These are phyloP conservation scores for Petrocephalus sullivani DNA, from an alignment of 2,797 vertebrate species.

Conservation along the genomic window DNA sequence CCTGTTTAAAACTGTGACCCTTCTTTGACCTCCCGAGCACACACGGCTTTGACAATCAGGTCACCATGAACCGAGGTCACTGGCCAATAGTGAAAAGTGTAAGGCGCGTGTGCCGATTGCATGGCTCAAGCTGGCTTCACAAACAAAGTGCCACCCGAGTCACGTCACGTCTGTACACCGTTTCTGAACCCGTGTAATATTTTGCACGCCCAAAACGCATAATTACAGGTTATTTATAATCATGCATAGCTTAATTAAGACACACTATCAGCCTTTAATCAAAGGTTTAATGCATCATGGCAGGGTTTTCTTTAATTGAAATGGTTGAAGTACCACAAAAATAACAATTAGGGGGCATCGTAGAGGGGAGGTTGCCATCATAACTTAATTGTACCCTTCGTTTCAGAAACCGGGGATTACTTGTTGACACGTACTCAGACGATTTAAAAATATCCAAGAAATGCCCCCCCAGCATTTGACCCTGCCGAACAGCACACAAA, in stretches of 20 bases:
- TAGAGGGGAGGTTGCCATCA: constrained; percentile 7
- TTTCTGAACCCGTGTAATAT: constrained; percentile 20
- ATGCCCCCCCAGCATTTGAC: not conserved
- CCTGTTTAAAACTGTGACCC: not conserved
- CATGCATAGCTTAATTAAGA: constrained; percentile 31
- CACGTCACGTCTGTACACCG: not conserved
- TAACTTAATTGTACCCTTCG: constrained; percentile 21
- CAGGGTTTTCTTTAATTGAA: constrained; percentile 25
- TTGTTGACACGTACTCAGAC: constrained; percentile 6
- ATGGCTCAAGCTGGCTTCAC: not conserved
- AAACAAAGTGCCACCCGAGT: not conserved
- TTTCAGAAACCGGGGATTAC: not conserved
- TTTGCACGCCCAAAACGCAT: constrained; percentile 31
- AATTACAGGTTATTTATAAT: constrained; percentile 40
- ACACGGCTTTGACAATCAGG: not conserved
- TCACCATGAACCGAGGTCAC: not conserved
- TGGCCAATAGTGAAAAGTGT: not conserved
- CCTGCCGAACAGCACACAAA: not conserved
- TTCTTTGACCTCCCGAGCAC: not conserved
- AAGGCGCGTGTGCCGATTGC: not conserved
- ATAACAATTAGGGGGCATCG: constrained; percentile 12
- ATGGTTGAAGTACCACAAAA: constrained; percentile 29
- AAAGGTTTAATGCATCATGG: constrained; percentile 24
- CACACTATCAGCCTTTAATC: constrained; percentile 34
- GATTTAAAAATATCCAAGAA: constrained; percentile 19